phyloP scores from a whole-genome alignment of 2,113 vertebrate genomes.

The Tinamus guttatus region DNA sequence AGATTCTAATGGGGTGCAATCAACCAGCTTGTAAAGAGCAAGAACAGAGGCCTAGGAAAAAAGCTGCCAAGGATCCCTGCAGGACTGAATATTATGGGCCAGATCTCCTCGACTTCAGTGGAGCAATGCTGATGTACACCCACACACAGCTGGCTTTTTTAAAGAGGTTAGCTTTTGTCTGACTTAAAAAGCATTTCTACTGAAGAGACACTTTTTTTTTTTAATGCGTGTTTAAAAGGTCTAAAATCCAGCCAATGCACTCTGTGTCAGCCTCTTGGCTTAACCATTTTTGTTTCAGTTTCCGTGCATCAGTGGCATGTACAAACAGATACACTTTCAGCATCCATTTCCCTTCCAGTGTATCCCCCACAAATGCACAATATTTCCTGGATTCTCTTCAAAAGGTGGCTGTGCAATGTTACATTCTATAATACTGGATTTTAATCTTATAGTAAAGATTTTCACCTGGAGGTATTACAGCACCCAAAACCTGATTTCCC shows the following conservation, averaged over 20 bases:
- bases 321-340: conserved; percentile 6
- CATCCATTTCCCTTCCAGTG: background rate
- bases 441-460: conserved; percentile 17
- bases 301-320: background rate
- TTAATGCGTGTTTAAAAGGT: background rate
- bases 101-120: conserved; percentile 14
- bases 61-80: background rate
- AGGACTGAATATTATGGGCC: conserved; percentile 4
- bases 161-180: background rate
- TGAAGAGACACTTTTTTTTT: background rate
- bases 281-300: background rate
- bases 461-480: conserved; percentile 37
- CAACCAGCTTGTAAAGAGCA: background rate
- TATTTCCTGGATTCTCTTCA: conserved; percentile 8
- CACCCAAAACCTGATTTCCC: conserved; percentile 33
- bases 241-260: background rate
- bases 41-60: background rate
- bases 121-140: conserved; percentile 32
- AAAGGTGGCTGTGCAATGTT: conserved; percentile 22
- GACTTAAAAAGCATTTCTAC: background rate
- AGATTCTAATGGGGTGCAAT: background rate
- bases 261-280: background rate
- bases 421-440: conserved; percentile 29
- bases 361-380: background rate
- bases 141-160: background rate